Evolutionary conservation across 1,140 invertebrate species (phyloP).

Genomic region (Halictus rubicundus): DNA sequence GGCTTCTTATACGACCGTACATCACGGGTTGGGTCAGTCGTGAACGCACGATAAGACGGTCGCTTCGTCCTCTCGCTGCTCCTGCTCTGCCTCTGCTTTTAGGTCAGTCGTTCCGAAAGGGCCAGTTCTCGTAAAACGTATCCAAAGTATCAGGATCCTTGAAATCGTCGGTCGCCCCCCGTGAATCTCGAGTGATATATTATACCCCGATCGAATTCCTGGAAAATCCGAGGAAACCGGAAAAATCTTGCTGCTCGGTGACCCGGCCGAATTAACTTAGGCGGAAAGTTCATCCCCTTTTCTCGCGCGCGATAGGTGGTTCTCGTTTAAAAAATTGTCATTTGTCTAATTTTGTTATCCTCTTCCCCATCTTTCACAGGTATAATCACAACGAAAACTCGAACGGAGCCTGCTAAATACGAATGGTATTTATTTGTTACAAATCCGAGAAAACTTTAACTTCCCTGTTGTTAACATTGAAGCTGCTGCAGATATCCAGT

Average conservation of each 20-base stretch:
- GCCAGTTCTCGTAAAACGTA: constrained; percentile 34
- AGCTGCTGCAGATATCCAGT: too few species aligned
- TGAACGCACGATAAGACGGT: constrained; percentile 21
- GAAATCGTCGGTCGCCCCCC: constrained; percentile 20
- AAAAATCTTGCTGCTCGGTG: not conserved
- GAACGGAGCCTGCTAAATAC: too few species aligned
- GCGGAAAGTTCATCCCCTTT: too few species aligned
- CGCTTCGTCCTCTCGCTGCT: not conserved
- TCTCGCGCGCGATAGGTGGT: too few species aligned
- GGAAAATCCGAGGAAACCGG: constrained; percentile 28
- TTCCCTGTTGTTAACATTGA: too few species aligned
- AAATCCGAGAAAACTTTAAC: too few species aligned
- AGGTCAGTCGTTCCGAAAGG: constrained; percentile 47
- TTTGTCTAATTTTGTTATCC: too few species aligned
- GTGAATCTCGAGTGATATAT: constrained; percentile 48
- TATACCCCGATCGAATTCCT: constrained; percentile 27
- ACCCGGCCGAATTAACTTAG: too few species aligned
- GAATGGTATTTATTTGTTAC: too few species aligned
- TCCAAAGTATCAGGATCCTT: constrained; percentile 24
- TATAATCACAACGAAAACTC: too few species aligned
- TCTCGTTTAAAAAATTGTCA: too few species aligned
- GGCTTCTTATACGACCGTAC: constrained; percentile 30
- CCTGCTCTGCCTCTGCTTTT: constrained; percentile 1
- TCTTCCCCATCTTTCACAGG: too few species aligned
- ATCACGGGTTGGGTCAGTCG: not conserved